A percentile compares a stretch with the other conserved stretches of the same genome.
phyloP scores from a whole-genome alignment of 2,113 vertebrate species.

The Nyctereutes procyonoides region DNA sequence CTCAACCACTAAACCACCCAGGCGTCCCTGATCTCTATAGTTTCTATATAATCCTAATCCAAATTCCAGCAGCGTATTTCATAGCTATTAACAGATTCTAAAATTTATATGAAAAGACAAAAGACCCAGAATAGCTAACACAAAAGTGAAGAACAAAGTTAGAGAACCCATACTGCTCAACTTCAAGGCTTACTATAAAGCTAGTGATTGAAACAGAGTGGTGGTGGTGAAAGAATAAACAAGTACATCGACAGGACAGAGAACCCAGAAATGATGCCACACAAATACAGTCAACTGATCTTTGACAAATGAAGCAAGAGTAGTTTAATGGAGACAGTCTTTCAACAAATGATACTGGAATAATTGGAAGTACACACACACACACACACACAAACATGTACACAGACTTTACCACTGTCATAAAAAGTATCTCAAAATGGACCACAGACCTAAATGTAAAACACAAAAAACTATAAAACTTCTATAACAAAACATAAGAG shows the following conservation, averaged over 20 bases:
- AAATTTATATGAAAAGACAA: background rate
- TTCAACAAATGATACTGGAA: background rate
- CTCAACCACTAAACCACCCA: no score
- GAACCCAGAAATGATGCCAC: background rate
- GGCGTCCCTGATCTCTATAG: no score
- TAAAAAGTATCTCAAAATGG: slow-evolving; percentile 4
- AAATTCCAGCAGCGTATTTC: background rate
- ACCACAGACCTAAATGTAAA: background rate
- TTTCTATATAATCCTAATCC: background rate
- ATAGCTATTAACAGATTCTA: background rate
- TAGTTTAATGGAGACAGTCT: background rate
- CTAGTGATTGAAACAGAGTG: background rate
- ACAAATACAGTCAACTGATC: background rate
- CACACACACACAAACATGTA: background rate
- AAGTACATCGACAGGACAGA: background rate
- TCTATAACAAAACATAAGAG: background rate
- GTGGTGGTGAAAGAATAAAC: background rate
- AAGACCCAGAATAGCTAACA: background rate
- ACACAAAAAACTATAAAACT: background rate
- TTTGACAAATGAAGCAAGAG: background rate
- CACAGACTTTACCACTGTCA: background rate
- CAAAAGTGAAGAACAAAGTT: background rate
- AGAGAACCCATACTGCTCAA: background rate
- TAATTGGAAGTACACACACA: background rate
- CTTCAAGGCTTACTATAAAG: background rate